Evolutionary conservation across 2,888 invertebrate species (phyloP).

Genomic region (Erebia palarica): DNA sequence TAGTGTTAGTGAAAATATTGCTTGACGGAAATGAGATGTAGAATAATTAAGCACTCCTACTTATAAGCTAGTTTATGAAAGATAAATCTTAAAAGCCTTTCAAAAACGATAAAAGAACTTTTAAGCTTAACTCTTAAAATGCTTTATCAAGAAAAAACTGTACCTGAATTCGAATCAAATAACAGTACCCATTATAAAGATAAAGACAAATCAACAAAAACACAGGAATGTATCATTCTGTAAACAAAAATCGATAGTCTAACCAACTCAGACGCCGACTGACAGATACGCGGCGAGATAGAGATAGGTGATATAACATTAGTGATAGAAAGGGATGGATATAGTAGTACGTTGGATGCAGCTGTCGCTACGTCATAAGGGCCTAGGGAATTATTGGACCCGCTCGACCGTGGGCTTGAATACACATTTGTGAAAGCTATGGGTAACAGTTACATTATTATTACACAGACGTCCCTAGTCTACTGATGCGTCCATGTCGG

Average conservation of each 20-base stretch:
- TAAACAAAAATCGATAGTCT: conserved; percentile 63
- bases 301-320: conserved; percentile 48
- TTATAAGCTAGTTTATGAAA: no score
- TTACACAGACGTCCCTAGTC: conserved; percentile 19
- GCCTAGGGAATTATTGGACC: conserved; percentile 63
- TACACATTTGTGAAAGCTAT: conserved; percentile 51
- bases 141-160: neutral
- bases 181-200: neutral
- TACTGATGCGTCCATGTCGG: conserved; percentile 4
- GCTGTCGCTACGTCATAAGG: conserved; percentile 78
- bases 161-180: neutral
- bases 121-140: neutral
- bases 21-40: no score
- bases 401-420: conserved; percentile 67
- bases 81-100: neutral
- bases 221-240: conserved; percentile 31
- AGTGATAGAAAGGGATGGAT: conserved; percentile 57
- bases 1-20: no score
- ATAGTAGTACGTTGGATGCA: conserved; percentile 73
- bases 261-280: conserved; percentile 59
- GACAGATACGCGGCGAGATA: conserved; percentile 64
- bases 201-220: conserved; percentile 22
- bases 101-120: neutral
- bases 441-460: conserved; percentile 40
- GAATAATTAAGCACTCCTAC: no score